Evolutionary conservation across 2,797 vertebrate species (phyloP).

Genomic region (Apogon hyalosoma): DNA sequence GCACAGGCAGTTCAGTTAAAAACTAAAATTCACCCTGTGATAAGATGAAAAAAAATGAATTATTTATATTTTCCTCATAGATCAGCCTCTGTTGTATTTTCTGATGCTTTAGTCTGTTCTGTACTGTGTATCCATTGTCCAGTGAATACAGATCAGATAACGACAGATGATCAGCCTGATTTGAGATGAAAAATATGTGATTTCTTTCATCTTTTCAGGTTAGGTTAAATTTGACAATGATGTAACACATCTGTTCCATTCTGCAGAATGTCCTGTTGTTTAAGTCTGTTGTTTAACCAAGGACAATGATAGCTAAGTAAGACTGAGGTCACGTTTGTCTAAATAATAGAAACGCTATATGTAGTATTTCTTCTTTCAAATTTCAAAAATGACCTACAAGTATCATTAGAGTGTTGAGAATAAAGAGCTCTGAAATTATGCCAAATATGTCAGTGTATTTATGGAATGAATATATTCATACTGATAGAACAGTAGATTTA

Average conservation of each 20-base stretch:
- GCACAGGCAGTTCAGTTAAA: background rate
- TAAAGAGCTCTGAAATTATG: no score
- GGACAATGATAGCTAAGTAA: background rate
- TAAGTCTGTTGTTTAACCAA: background rate
- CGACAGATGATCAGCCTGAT: background rate
- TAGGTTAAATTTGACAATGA: no score
- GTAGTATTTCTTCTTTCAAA: no score
- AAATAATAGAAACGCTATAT: background rate
- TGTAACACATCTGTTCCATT: no score
- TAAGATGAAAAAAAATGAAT: constrained; percentile 3
- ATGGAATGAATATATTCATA: no score
- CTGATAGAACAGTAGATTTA: background rate
- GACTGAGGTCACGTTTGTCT: background rate
- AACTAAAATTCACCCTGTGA: constrained; percentile 12
- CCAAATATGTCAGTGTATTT: no score
- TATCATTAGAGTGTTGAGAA: no score
- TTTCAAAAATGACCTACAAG: no score
- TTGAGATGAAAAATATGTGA: background rate
- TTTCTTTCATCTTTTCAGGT: no score
- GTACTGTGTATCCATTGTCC: background rate
- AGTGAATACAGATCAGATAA: background rate
- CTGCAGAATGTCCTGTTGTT: no score
- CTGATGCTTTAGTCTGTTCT: background rate
- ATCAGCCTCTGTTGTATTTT: background rate
- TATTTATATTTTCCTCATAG: no score